Evolutionary conservation across 2,113 vertebrate species (phyloP).

Genomic region (Onychorhynchus coronatus): DNA sequence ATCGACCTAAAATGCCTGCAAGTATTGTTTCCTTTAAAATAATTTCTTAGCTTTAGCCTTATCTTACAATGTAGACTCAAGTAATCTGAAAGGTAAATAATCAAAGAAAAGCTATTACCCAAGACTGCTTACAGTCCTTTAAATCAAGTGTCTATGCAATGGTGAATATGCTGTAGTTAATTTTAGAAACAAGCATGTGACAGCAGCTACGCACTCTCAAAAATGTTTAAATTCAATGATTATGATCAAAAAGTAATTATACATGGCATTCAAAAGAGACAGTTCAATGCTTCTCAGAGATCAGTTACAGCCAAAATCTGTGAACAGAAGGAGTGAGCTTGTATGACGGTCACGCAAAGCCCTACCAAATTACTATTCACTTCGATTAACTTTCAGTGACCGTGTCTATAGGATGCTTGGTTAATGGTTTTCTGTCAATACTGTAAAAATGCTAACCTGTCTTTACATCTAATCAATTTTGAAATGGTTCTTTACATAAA

Average conservation of each 20-base stretch:
- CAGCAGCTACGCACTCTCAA: background rate
- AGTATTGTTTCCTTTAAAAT: conserved; percentile 29
- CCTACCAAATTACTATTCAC: conserved; percentile 27
- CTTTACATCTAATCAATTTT: conserved; percentile 78
- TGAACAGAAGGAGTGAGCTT: background rate
- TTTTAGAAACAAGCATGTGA: background rate
- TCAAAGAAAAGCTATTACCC: conserved; percentile 45
- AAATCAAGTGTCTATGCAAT: background rate
- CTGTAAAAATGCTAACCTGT: conserved; percentile 77
- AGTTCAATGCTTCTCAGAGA: background rate
- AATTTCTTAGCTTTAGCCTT: conserved; percentile 24
- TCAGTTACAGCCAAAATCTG: background rate
- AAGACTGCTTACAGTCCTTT: background rate
- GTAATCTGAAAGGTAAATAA: conserved; percentile 54
- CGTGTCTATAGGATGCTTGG: conserved; percentile 58
- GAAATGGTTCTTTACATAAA: conserved; percentile 69
- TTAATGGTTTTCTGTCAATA: conserved; percentile 80
- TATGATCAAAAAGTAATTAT: conserved; percentile 45
- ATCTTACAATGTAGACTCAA: conserved; percentile 1
- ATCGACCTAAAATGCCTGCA: conserved; percentile 13
- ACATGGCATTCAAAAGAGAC: background rate
- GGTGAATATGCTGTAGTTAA: background rate
- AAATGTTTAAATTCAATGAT: background rate
- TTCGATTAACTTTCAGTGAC: conserved; percentile 75
- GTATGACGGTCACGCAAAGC: conserved; percentile 45